Conservation (phyloP, 2,888 invertebrate genomes). For the Drosophila meridiana region DNA sequence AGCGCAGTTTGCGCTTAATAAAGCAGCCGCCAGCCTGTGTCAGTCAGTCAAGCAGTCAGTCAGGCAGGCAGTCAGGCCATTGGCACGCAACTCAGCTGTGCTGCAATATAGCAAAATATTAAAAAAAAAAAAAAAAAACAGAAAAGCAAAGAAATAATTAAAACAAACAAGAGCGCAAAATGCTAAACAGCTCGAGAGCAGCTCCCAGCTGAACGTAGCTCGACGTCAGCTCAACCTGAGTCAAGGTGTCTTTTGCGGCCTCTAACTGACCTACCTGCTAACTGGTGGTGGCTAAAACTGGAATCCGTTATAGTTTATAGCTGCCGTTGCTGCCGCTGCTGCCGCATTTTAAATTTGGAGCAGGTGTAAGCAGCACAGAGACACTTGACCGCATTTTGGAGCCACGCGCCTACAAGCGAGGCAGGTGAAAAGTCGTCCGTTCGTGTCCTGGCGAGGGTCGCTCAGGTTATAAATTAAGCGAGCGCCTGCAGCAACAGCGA, state of each 20-base stretch:
- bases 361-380: conserved; percentile 69
- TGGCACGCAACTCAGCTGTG: conserved; percentile 65
- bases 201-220: conserved; percentile 35
- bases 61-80: conserved; percentile 31
- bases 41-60: conserved; percentile 30
- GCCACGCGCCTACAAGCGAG: conserved; percentile 73
- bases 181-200: conserved; percentile 63
- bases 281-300: conserved; percentile 72
- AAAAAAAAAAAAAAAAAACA: neutral
- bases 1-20: conserved; percentile 79
- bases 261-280: conserved; percentile 71
- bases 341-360: conserved; percentile 70
- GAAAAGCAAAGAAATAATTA: conserved; percentile 75
- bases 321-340: conserved; percentile 15
- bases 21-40: conserved; percentile 57
- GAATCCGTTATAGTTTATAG: conserved; percentile 82
- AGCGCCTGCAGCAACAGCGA: conserved; percentile 59
- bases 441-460: conserved; percentile 65
- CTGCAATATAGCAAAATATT: conserved; percentile 54
- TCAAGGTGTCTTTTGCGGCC: conserved; percentile 69
- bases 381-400: conserved; percentile 80
- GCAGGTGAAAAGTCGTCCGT: conserved; percentile 66
- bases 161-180: conserved; percentile 81
- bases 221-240: conserved; percentile 23
- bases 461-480: conserved; percentile 76